Base-by-base conservation (phyloP, 2,113 vertebrate species). In the Mobula birostris region DNA sequence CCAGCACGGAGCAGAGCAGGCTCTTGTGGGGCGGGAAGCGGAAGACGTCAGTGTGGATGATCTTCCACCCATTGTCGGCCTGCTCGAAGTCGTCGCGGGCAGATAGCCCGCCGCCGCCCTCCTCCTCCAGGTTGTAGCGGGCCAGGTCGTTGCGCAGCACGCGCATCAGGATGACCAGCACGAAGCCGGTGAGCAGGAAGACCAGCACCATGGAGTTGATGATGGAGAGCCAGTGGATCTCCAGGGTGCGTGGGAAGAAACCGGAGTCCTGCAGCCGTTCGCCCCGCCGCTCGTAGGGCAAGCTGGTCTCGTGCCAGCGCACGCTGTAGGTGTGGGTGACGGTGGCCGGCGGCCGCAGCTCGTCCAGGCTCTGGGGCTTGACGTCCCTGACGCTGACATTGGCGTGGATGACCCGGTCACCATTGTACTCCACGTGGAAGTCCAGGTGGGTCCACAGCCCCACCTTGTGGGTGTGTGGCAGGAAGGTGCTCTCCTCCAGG, bases 171-270 rank as follows among this genome's bases (percentile, higher is more conserved):
- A 99, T 98, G 95, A 99, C 98, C 94, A 98, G 98, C 95, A 99
- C 98, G 76, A 99, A 99, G 94, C 98, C 98, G 94, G 98, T 96
- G 94, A 98, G 97, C 79, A 99, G 96, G 94, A 98, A 98, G 94
- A 99, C 98, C 95, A 99, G 97, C 95, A 98, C 98, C 97, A 98
- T 97, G 0, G 98, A 98, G 96, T 99, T 99, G 48, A 99, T 98
- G 95, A 99, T 98, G 94, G 98, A 98, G 94, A 99, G 96, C 98
- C 98, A 98, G 95, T 99, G 98, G 95, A 99, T 98, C 96, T 99
- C 98, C 95, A 98, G 95, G 0, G 98, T 98, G 95, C 97, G 98
- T 2, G 9, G 98, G 95, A 98, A 98, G 95, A 98, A 98, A 0
- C 97, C 97, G 74, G 97, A 97, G 94, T 98, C 98, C 14, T 97